phyloP scores from a whole-genome alignment of 2,113 vertebrate genomes.

The Oceanites oceanicus region DNA sequence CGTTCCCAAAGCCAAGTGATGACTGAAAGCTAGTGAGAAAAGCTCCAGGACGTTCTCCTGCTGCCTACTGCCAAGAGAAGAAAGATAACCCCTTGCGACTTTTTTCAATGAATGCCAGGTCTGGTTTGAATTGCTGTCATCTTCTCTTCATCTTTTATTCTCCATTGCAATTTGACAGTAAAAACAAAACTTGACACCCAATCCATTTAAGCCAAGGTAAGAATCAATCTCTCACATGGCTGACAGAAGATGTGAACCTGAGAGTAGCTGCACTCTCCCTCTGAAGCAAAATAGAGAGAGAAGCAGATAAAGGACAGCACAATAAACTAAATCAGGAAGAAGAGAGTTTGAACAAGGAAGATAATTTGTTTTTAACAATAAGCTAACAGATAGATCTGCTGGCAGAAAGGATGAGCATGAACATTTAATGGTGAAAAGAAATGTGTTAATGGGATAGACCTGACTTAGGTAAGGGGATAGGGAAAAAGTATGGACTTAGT shows the following conservation, averaged over 20 bases:
- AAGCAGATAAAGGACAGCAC: constrained; percentile 3
- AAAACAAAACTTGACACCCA: background rate
- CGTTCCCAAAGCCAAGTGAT: background rate
- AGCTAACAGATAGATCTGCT: background rate
- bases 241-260: background rate
- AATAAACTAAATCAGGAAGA: constrained; percentile 19
- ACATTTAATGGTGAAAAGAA: background rate
- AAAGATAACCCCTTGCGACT: background rate
- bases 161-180: background rate
- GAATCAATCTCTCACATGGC: background rate
- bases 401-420: constrained; percentile 5
- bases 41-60: background rate
- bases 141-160: background rate
- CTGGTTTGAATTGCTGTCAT: background rate
- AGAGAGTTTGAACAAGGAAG: background rate
- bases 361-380: constrained; percentile 33
- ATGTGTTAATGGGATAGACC: background rate
- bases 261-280: background rate
- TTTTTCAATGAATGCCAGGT: background rate
- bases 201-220: background rate
- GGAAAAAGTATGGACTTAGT: constrained; percentile 8
- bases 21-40: background rate
- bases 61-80: background rate
- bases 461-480: background rate
- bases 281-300: constrained; percentile 7